A percentile compares a stretch with the other conserved stretches of the same genome.
Evolutionary conservation across 2,113 vertebrate species (phyloP).

Genomic region (Neopipo cinnamomea): DNA sequence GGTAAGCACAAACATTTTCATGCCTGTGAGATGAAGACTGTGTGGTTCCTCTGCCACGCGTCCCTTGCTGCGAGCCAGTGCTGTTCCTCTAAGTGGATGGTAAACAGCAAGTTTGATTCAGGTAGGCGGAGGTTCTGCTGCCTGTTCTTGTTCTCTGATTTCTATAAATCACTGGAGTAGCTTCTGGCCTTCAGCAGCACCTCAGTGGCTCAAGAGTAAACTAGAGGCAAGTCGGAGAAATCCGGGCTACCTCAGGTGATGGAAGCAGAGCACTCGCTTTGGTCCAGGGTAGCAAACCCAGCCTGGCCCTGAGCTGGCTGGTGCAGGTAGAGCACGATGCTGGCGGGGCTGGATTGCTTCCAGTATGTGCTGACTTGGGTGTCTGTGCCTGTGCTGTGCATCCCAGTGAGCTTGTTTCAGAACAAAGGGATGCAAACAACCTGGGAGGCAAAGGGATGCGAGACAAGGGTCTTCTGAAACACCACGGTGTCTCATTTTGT

Average conservation of each 20-base stretch:
- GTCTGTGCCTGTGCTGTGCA: neutral
- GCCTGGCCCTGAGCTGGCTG: neutral
- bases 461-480: neutral
- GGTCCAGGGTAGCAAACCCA: neutral
- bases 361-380: neutral
- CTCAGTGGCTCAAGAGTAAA: neutral
- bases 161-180: neutral
- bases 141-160: neutral
- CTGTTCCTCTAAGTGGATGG: neutral
- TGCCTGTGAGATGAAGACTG: neutral
- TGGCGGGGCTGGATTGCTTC: neutral
- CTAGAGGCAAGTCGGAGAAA: neutral
- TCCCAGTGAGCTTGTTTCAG: neutral
- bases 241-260: neutral
- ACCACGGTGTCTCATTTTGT: fast-evolving
- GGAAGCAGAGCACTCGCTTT: neutral
- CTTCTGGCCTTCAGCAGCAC: neutral
- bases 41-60: neutral
- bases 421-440: constrained; percentile 6
- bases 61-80: neutral
- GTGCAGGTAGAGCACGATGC: neutral
- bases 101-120: constrained; percentile 11
- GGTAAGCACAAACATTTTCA: neutral
- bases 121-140: neutral
- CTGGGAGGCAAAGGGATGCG: neutral